Evolutionary conservation across 2,888 invertebrate genomes (phyloP), one percentile per base, ranked within the genome.

Genomic region (Mystacides longicornis): DNA sequence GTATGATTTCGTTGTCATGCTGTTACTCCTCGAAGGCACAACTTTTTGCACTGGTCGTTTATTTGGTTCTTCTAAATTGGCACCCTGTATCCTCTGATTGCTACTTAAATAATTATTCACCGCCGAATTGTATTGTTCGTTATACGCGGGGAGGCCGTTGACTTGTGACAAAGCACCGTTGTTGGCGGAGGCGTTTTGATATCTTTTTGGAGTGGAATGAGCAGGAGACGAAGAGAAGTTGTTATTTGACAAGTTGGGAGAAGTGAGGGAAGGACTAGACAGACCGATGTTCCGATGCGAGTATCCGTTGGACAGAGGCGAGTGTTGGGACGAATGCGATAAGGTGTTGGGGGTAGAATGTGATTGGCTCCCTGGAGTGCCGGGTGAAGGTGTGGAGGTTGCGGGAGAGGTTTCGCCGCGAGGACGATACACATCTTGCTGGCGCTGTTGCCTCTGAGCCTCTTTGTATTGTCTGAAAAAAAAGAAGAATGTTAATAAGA

Each of bases 381-480:
- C 77, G 55, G 80, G 79, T 27, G 72, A 73, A 57, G 77, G 75
- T 63, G 80, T 80, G 55, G 79, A 71, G 50, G 78, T 77, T 4
- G 64, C 61, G 19, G 81, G 80, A 20, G 80, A 79, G 46, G 77
- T 72, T 63, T 81, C 81, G 63, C 83, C 79, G 58, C 83, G 81
- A 64, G 83, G 81, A 62, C 85, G 78, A 71, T 89, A 89, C 57
- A 89, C 82, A 68, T 89, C 90, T 72, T 86, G 87, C 61, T 85
- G 87, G 64, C 92, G 81, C 71, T 92, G 92, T 66, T 89, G 88
- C 71, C 87, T 86, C 68, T 91, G 72, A 56, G 91, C 91, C 80
- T 92, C 92, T 77, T 92, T 92, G 76, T 91, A 92, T 77, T 92
- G 91, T 73, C 90, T 83, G 74, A 4, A 75, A 79, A 59, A 58